Conservation (phyloP, 2,888 invertebrate species). For the Furcula furcula region DNA sequence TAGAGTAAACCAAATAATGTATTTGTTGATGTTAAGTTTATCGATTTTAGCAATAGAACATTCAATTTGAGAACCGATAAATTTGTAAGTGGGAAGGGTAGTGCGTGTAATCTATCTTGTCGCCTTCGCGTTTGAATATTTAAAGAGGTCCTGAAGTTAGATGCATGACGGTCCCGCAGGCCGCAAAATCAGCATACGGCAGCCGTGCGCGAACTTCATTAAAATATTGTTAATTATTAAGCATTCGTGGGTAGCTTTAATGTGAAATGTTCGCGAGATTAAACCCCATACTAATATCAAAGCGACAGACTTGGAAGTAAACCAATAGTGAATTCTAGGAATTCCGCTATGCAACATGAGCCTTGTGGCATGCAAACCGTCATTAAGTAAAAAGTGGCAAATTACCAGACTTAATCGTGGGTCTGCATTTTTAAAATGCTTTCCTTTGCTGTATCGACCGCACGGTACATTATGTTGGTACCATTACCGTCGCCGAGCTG, state of each 20-base stretch:
- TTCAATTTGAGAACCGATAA: too few species aligned
- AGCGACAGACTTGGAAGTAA: slow-evolving; percentile 21
- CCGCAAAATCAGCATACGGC: slow-evolving; percentile 28
- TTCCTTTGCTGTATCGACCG: slow-evolving; percentile 25
- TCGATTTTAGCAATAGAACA: too few species aligned
- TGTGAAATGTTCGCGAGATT: slow-evolving; percentile 11
- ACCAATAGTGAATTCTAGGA: slow-evolving; percentile 41
- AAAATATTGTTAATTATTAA: slow-evolving; percentile 29
- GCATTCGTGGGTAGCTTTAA: slow-evolving; percentile 17
- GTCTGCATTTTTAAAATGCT: slow-evolving; percentile 42
- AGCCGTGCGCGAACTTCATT: slow-evolving; percentile 19
- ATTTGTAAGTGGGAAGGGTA: too few species aligned
- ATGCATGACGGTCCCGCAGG: slow-evolving; percentile 20
- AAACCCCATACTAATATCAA: slow-evolving; percentile 14
- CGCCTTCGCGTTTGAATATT: slow-evolving; percentile 10
- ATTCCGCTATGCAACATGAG: slow-evolving; percentile 26
- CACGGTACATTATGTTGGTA: slow-evolving; percentile 22
- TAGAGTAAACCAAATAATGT: too few species aligned
- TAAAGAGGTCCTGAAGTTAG: slow-evolving; percentile 24
- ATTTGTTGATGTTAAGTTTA: too few species aligned
- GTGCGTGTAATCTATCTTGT: slow-evolving; percentile 14
- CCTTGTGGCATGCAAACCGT: slow-evolving; percentile 38
- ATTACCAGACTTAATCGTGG: slow-evolving; percentile 50
- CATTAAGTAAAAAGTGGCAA: slow-evolving; percentile 45
- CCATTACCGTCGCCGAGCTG: slow-evolving; percentile 19